Evolutionary conservation across 2,888 invertebrate genomes (phyloP).

Genomic region (Eueremaeus valkanovi): DNA sequence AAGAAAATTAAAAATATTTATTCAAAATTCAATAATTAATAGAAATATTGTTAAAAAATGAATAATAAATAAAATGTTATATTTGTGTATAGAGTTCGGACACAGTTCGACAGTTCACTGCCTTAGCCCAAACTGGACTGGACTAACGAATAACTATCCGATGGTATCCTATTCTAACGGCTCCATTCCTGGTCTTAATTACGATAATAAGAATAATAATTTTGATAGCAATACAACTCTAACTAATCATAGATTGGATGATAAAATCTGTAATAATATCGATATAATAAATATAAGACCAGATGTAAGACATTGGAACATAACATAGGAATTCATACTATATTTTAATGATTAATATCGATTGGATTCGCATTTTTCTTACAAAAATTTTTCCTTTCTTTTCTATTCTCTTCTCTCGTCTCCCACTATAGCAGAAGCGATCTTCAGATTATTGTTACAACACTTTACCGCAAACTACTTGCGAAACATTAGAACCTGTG

Average conservation of each 20-base stretch:
- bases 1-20: background rate
- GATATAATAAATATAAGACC: background rate
- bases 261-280: background rate
- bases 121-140: background rate
- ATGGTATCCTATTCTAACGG: background rate
- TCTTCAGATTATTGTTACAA: conserved; percentile 20
- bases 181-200: background rate
- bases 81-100: conserved; percentile 26
- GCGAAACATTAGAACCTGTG: conserved; percentile 29
- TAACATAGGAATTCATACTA: background rate
- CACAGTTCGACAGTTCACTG: conserved; percentile 26
- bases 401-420: too few species aligned
- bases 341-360: conserved; percentile 6
- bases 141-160: background rate
- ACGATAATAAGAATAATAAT: background rate
- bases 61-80: too few species aligned
- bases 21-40: background rate
- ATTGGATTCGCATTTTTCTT: background rate
- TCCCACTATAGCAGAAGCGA: conserved; percentile 8
- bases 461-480: conserved; percentile 26
- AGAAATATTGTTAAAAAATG: background rate
- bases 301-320: conserved; percentile 5
- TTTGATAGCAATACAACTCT: background rate
- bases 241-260: background rate
- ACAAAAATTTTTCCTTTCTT: background rate